Percentiles rank a stretch among this genome's conserved stretches.
Conservation (phyloP, 2,888 invertebrate genomes). For the Congeria kusceri region DNA sequence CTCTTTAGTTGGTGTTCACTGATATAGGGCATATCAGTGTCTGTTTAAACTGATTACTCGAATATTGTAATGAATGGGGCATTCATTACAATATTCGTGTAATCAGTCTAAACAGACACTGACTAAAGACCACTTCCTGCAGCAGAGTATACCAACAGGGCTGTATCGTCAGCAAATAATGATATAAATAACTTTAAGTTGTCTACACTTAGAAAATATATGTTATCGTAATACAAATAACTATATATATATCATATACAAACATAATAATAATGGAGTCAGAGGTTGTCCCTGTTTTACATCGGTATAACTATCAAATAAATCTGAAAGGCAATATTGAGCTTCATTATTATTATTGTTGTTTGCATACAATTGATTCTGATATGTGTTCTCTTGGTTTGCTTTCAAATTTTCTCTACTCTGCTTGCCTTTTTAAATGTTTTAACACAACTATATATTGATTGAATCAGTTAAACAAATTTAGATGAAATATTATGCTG, state of each 20-base stretch:
- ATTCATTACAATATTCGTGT: slow-evolving; percentile 13
- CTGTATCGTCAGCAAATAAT: slow-evolving; percentile 32
- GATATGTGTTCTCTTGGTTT: too few species aligned
- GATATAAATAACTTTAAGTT: slow-evolving; percentile 14
- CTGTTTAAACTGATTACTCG: too few species aligned
- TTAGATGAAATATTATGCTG: slow-evolving; percentile 15
- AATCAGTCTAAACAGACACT: slow-evolving; percentile 2
- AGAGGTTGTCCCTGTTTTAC: slow-evolving; percentile 39
- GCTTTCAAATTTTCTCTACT: too few species aligned
- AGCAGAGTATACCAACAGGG: slow-evolving; percentile 10
- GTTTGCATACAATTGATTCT: too few species aligned
- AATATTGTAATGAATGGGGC: too few species aligned
- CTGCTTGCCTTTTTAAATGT: slow-evolving; percentile 22
- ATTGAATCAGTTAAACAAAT: slow-evolving; percentile 24
- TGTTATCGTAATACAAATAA: neutral
- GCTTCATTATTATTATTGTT: too few species aligned
- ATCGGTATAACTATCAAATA: slow-evolving; percentile 29
- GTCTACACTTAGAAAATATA: neutral
- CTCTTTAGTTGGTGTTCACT: slow-evolving; percentile 17
- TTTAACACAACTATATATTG: slow-evolving; percentile 23
- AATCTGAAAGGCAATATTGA: neutral
- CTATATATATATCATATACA: slow-evolving; percentile 25
- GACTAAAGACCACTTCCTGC: slow-evolving; percentile 7
- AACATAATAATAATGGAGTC: slow-evolving; percentile 30
- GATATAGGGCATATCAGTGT: too few species aligned